Evolutionary conservation across 2,797 vertebrate species (phyloP).

Genomic region (Ptychobarbus kaznakovi): DNA sequence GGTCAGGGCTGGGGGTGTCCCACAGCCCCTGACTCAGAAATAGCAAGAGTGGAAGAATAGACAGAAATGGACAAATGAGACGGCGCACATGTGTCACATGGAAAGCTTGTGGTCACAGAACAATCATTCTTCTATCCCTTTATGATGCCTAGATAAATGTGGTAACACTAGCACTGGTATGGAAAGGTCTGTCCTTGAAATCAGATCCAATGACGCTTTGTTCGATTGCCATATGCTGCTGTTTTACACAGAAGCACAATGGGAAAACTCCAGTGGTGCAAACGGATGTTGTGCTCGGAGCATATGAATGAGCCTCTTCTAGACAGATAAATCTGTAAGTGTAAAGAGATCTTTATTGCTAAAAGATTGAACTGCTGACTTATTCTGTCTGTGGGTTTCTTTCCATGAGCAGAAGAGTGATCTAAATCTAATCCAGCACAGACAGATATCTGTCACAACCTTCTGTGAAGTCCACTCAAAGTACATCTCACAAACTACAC

Average conservation of each 20-base stretch:
- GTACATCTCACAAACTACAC: conserved; percentile 59
- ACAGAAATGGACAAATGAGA: conserved; percentile 33
- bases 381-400: conserved; percentile 40
- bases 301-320: background rate
- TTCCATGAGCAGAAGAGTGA: conserved; percentile 37
- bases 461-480: conserved; percentile 67
- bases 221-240: conserved; percentile 35
- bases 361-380: conserved; percentile 1
- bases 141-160: conserved; percentile 55
- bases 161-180: conserved; percentile 51
- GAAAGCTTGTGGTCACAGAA: conserved; percentile 44
- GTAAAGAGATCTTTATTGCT: conserved; percentile 33
- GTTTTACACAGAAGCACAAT: conserved; percentile 13
- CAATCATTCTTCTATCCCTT: conserved; percentile 45
- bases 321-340: background rate
- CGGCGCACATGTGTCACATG: conserved; percentile 29
- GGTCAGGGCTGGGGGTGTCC: conserved; percentile 36
- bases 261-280: background rate
- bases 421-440: conserved; percentile 9
- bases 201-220: conserved; percentile 21
- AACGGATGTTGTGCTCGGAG: background rate
- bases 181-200: conserved; percentile 43
- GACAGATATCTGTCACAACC: conserved; percentile 52
- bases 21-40: conserved; percentile 29
- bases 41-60: conserved; percentile 18